These are phyloP conservation scores for Rhynchotus rufescens DNA, from an alignment of 2,797 vertebrate genomes.

Conservation along the genomic window DNA sequence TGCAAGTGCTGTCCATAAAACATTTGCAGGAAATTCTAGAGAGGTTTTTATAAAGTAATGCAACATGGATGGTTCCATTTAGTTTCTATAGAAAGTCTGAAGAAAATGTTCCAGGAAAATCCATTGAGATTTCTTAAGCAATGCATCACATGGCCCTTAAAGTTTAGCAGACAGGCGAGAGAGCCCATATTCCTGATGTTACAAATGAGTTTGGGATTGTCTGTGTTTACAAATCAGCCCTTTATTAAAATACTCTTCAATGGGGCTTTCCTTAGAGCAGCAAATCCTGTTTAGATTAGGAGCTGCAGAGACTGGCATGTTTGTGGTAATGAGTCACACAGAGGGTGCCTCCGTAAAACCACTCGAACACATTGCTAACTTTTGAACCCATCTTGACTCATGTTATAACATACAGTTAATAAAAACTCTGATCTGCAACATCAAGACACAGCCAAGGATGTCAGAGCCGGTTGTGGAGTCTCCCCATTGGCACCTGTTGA, in stretches of 20 bases:
- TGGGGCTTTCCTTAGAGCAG: background rate
- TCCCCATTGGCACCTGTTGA: rapidly evolving
- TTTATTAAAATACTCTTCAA: slow-evolving; percentile 35
- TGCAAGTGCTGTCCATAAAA: background rate
- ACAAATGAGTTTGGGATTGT: background rate
- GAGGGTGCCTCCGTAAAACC: background rate
- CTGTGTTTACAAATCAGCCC: slow-evolving; percentile 33
- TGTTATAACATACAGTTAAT: background rate
- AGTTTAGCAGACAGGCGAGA: background rate
- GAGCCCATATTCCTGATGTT: rapidly evolving
- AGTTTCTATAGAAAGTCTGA: background rate
- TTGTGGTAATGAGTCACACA: background rate
- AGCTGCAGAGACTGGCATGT: background rate
- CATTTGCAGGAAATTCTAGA: background rate
- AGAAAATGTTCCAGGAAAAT: background rate
- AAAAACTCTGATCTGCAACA: background rate
- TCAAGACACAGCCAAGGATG: background rate
- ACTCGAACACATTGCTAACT: background rate
- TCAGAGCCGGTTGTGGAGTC: background rate
- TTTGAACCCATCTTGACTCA: background rate
- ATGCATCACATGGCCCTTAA: background rate
- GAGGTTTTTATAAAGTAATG: background rate
- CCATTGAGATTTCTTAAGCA: background rate
- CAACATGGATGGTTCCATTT: background rate
- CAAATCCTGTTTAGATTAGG: background rate